These are phyloP conservation scores for Poliocrania exsul DNA, from an alignment of 2,797 vertebrate species.

Conservation along the genomic window DNA sequence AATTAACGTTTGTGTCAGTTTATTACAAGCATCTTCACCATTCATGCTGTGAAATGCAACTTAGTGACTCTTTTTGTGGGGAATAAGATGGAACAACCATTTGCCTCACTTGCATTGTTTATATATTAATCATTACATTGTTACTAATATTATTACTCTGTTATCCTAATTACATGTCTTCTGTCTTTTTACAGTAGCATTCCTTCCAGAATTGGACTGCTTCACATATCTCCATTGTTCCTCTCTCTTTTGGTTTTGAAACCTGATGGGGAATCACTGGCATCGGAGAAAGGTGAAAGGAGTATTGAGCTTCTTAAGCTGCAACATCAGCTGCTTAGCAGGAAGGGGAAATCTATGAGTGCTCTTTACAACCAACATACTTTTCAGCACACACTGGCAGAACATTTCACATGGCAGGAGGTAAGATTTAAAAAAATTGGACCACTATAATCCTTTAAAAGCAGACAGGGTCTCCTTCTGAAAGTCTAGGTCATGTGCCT, in stretches of 20 bases:
- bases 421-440: neutral
- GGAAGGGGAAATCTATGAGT: neutral
- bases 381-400: neutral
- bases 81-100: neutral
- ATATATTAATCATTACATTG: constrained; percentile 5
- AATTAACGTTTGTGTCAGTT: neutral
- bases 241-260: neutral
- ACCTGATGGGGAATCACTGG: constrained; percentile 11
- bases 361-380: neutral
- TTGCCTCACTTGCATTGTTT: constrained; percentile 52
- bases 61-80: constrained; percentile 17
- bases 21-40: constrained; percentile 31
- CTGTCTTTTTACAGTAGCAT: constrained; percentile 2
- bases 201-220: constrained; percentile 31
- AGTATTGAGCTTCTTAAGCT: neutral
- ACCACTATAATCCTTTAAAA: constrained; percentile 13
- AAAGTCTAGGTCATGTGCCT: constrained; percentile 53
- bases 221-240: constrained; percentile 33
- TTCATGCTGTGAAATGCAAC: constrained; percentile 5
- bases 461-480: constrained; percentile 34
- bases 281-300: neutral
- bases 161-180: constrained; percentile 48
- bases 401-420: neutral
- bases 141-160: constrained; percentile 47
- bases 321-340: neutral